phyloP scores from a whole-genome alignment of 2,113 vertebrate species.

The Cheilinus undulatus region DNA sequence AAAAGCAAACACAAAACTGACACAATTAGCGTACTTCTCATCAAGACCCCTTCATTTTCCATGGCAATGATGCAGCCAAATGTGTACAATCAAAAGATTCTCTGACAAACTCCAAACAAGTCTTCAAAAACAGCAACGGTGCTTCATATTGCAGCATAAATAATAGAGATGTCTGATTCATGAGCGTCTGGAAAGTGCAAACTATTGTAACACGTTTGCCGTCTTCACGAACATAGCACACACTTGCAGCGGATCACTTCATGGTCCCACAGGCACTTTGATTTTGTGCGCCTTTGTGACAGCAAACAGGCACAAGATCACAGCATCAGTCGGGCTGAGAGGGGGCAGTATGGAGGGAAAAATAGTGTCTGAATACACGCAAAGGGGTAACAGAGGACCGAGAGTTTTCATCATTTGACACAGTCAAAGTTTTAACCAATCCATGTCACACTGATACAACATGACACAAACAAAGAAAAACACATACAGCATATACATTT shows the following conservation, averaged over 20 bases:
- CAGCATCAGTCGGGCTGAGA: slow-evolving; percentile 38
- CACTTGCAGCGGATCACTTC: slow-evolving; percentile 33
- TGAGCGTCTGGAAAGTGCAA: slow-evolving; percentile 57
- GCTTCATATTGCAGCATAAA: slow-evolving; percentile 50
- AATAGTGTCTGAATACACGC: slow-evolving; percentile 14
- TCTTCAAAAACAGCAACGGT: slow-evolving; percentile 41
- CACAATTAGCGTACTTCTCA: slow-evolving; percentile 15
- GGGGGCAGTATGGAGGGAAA: slow-evolving; percentile 7
- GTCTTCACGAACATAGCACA: slow-evolving; percentile 31
- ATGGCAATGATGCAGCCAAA: slow-evolving; percentile 12
- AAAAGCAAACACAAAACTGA: slow-evolving; percentile 51
- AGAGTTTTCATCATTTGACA: slow-evolving; percentile 52
- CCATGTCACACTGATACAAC: slow-evolving; percentile 50
- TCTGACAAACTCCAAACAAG: slow-evolving; percentile 7
- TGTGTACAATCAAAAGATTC: slow-evolving; percentile 12
- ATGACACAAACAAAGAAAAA: slow-evolving; percentile 26
- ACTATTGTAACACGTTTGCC: slow-evolving; percentile 51
- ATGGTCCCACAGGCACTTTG: slow-evolving; percentile 70
- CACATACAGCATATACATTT: not conserved
- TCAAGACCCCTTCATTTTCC: slow-evolving; percentile 28
- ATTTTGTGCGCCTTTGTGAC: slow-evolving; percentile 52
- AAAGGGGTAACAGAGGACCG: slow-evolving; percentile 55
- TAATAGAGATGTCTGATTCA: slow-evolving; percentile 60
- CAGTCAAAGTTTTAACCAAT: slow-evolving; percentile 60
- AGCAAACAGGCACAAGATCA: slow-evolving; percentile 56